Percentiles rank a stretch among this genome's conserved stretches.
These are phyloP conservation scores for Myxocyprinus asiaticus DNA, from an alignment of 2,113 vertebrate species.

Conservation along the genomic window DNA sequence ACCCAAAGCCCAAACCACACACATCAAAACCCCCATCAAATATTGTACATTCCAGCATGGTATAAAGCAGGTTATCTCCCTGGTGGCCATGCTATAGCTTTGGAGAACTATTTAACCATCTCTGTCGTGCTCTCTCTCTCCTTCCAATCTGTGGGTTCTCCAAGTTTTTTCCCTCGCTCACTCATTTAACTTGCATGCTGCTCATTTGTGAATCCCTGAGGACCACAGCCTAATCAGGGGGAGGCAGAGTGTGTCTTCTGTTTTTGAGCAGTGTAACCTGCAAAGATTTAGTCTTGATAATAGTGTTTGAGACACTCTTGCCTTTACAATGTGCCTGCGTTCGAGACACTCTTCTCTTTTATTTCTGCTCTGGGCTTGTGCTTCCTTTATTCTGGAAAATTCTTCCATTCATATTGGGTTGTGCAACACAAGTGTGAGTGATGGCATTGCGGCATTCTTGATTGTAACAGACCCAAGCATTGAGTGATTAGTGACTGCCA, in stretches of 20 bases:
- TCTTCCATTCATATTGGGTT: neutral
- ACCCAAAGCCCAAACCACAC: conserved; percentile 18
- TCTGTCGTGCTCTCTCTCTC: neutral
- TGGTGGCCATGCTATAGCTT: neutral
- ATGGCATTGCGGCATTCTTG: neutral
- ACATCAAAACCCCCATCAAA: neutral
- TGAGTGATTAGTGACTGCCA: conserved; percentile 6
- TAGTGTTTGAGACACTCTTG: neutral
- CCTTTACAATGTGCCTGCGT: neutral
- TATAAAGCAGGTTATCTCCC: conserved; percentile 13
- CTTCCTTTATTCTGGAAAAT: conserved; percentile 27
- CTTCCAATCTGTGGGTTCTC: too few relatives aligned
- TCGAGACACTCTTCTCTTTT: conserved; percentile 5
- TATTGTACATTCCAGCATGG: conserved; percentile 16
- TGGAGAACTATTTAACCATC: conserved; percentile 10
- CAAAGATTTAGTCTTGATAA: conserved; percentile 12
- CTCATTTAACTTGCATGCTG: neutral
- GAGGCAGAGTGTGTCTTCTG: too few relatives aligned
- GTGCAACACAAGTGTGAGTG: too few relatives aligned
- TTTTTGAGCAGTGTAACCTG: neutral
- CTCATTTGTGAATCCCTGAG: too few relatives aligned
- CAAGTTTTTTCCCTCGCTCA: too few relatives aligned
- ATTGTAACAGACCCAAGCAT: conserved; percentile 24
- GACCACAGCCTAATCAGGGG: too few relatives aligned
- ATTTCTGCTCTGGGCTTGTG: neutral